Percentiles rank a stretch among this genome's conserved stretches.
Evolutionary conservation across 2,113 vertebrate genomes (phyloP).

Genomic region (Pongo abelii): DNA sequence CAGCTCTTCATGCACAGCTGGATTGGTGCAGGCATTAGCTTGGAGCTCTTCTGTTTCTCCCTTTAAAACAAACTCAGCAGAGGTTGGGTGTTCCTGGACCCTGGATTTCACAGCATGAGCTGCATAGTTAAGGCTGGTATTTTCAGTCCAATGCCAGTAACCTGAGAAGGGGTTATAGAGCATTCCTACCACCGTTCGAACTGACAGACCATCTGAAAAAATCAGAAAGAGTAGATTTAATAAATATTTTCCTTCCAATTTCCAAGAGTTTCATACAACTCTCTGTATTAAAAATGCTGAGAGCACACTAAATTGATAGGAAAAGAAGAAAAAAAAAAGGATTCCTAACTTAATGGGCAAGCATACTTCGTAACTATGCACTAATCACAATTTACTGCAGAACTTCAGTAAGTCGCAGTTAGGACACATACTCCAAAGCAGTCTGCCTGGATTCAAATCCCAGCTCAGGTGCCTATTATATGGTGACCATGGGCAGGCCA

Average conservation of each 20-base stretch:
- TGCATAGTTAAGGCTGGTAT: constrained; percentile 92
- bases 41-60: background rate
- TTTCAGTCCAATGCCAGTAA: constrained; percentile 91
- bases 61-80: constrained; percentile 22
- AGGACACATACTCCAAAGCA: background rate
- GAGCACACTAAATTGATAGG: no score
- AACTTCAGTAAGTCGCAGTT: background rate
- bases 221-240: constrained; percentile 23
- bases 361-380: background rate
- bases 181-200: constrained; percentile 92
- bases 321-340: background rate
- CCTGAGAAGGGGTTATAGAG: constrained; percentile 91
- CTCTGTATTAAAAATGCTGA: background rate
- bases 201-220: constrained; percentile 89
- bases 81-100: background rate
- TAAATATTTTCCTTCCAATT: background rate
- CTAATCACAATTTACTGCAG: background rate
- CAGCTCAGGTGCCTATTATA: background rate
- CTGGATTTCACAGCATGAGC: constrained; percentile 89
- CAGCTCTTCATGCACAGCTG: background rate
- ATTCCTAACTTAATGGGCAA: background rate
- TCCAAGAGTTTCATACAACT: background rate
- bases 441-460: background rate
- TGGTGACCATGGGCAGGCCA: background rate
- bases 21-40: constrained; percentile 23